A percentile compares a stretch with the other conserved stretches of the same genome.
Evolutionary conservation across 2,113 vertebrate genomes (phyloP).

Genomic region (Junco hyemalis): DNA sequence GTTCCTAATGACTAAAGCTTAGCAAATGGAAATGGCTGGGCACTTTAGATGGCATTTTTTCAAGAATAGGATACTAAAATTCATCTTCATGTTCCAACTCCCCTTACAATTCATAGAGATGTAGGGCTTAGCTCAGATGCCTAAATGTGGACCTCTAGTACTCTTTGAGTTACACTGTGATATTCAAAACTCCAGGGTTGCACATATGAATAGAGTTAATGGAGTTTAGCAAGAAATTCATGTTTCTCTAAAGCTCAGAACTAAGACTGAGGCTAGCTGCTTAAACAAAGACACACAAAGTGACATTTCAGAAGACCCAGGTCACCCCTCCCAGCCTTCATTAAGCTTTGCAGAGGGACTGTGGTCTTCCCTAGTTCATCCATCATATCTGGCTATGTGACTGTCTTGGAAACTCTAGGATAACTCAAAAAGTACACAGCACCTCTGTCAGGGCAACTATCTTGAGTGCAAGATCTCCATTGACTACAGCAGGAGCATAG

Average conservation of each 20-base stretch:
- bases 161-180: background rate
- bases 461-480: background rate
- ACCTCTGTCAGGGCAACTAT: background rate
- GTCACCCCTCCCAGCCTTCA: background rate
- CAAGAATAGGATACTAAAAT: background rate
- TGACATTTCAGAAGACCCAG: background rate
- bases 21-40: background rate
- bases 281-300: background rate
- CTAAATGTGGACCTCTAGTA: background rate
- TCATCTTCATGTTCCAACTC: background rate
- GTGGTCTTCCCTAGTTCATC: background rate
- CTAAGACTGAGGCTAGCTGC: background rate
- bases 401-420: background rate
- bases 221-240: background rate
- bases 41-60: background rate
- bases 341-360: background rate
- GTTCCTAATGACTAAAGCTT: background rate
- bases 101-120: background rate
- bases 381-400: background rate
- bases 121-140: background rate
- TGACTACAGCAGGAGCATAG: background rate
- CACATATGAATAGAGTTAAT: background rate
- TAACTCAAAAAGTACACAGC: background rate
- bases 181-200: background rate
- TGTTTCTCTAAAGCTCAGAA: background rate